A percentile compares a stretch with the other conserved stretches of the same genome.
Conservation (phyloP, 2,888 invertebrate species). For the Lottia scabra region DNA sequence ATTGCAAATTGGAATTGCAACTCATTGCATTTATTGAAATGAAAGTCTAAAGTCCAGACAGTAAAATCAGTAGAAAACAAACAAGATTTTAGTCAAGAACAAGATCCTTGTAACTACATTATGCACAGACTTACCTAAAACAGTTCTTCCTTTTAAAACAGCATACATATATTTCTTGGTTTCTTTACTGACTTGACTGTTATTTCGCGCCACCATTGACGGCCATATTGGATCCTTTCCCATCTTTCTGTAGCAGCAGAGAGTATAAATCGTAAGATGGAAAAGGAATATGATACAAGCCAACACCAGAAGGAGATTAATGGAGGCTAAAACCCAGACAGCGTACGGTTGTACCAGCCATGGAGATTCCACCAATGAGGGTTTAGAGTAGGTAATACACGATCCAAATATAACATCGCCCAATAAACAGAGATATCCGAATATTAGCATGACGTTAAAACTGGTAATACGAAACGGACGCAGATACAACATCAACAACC, state of each 20-base stretch:
- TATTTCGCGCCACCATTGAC: slow-evolving; percentile 49
- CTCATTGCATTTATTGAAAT: too few relatives aligned
- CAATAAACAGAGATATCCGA: slow-evolving; percentile 46
- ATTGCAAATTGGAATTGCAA: too few relatives aligned
- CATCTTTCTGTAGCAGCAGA: slow-evolving; percentile 42
- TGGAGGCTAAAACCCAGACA: slow-evolving; percentile 39
- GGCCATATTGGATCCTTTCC: slow-evolving; percentile 58
- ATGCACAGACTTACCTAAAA: slow-evolving; percentile 59
- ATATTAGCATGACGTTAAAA: slow-evolving; percentile 52
- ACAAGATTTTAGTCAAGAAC: too few relatives aligned
- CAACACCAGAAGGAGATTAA: slow-evolving; percentile 46
- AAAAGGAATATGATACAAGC: slow-evolving; percentile 37
- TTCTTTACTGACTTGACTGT: slow-evolving; percentile 47
- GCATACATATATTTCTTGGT: slow-evolving; percentile 61
- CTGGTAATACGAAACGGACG: slow-evolving; percentile 56
- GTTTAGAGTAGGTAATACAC: slow-evolving; percentile 33
- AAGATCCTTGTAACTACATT: too few relatives aligned
- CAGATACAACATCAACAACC: slow-evolving; percentile 38
- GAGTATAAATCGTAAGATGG: slow-evolving; percentile 40
- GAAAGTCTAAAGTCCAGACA: too few relatives aligned
- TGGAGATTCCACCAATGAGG: slow-evolving; percentile 32
- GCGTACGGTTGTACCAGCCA: slow-evolving; percentile 53
- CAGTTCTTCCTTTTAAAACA: slow-evolving; percentile 53
- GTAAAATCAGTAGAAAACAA: too few relatives aligned
- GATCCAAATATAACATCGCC: slow-evolving; percentile 52